A percentile compares a stretch with the other conserved stretches of the same genome.
Evolutionary conservation across 2,888 invertebrate species (phyloP).

Genomic region (Theristus sp.): DNA sequence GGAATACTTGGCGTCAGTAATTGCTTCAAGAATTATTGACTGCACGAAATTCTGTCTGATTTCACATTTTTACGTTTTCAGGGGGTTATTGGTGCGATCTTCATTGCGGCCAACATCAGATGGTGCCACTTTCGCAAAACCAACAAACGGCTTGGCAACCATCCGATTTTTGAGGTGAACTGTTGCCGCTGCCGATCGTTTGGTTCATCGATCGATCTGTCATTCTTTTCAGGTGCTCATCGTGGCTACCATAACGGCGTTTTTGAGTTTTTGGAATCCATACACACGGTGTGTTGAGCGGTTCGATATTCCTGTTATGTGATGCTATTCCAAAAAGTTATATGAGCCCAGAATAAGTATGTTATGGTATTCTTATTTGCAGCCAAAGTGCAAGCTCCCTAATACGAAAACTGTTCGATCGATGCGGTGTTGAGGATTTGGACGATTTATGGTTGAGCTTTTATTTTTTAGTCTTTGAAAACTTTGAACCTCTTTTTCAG

Average conservation of each 20-base stretch:
- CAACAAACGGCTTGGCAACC: slow-evolving; percentile 68
- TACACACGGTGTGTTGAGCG: slow-evolving; percentile 70
- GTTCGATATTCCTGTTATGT: no score
- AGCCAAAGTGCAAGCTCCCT: slow-evolving; percentile 86
- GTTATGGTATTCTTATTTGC: no score
- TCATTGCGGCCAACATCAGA: slow-evolving; percentile 84
- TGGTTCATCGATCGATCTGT: neutral
- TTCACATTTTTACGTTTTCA: no score
- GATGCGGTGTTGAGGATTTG: slow-evolving; percentile 70
- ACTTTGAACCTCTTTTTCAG: neutral
- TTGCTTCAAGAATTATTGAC: no score
- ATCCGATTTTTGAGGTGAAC: slow-evolving; percentile 72
- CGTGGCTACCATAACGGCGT: slow-evolving; percentile 72
- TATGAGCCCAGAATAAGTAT: no score
- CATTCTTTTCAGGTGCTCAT: slow-evolving; percentile 46
- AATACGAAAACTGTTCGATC: slow-evolving; percentile 77
- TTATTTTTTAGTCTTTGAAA: no score
- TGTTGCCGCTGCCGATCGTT: neutral
- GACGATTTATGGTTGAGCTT: slow-evolving; percentile 57
- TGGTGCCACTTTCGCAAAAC: slow-evolving; percentile 87
- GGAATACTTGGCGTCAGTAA: slow-evolving; percentile 76
- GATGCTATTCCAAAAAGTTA: no score
- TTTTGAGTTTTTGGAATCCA: slow-evolving; percentile 86
- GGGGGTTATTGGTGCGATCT: slow-evolving; percentile 88
- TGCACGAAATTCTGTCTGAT: no score